Conservation (phyloP, 2,888 invertebrate genomes). For the Drosophila pseudotakahashii region DNA sequence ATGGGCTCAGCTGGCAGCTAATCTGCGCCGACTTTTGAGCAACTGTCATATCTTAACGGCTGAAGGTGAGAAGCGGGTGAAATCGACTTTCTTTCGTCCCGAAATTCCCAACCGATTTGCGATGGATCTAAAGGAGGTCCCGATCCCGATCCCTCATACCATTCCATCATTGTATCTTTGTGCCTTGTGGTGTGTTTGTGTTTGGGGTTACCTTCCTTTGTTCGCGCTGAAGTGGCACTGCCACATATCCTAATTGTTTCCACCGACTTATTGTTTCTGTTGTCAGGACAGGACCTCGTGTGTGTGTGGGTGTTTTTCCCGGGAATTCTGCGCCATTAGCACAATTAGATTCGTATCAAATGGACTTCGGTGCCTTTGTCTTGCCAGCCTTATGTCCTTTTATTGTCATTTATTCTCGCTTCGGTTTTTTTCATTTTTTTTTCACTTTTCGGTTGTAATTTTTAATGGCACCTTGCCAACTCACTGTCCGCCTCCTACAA, state of each 20-base stretch:
- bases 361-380: slow-evolving; percentile 65
- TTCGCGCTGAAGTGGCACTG: slow-evolving; percentile 42
- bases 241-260: slow-evolving; percentile 49
- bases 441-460: slow-evolving; percentile 72
- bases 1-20: slow-evolving; percentile 52
- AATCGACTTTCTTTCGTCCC: slow-evolving; percentile 35
- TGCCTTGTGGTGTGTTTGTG: slow-evolving; percentile 30
- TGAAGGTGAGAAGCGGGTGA: slow-evolving; percentile 30
- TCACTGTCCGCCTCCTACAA: slow-evolving; percentile 73
- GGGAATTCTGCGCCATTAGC: slow-evolving; percentile 77
- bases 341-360: slow-evolving; percentile 80
- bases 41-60: slow-evolving; percentile 40
- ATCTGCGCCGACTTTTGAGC: slow-evolving; percentile 36
- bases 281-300: slow-evolving; percentile 25
- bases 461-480: slow-evolving; percentile 82
- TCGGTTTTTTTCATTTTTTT: slow-evolving; percentile 54
- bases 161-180: slow-evolving; percentile 11
- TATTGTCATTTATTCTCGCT: slow-evolving; percentile 65
- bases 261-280: slow-evolving; percentile 24
- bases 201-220: slow-evolving; percentile 44
- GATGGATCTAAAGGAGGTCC: slow-evolving; percentile 13
- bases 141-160: slow-evolving; percentile 24
- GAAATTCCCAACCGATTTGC: slow-evolving; percentile 37
- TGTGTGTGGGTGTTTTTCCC: slow-evolving; percentile 69
- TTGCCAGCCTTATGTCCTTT: slow-evolving; percentile 45